Percentiles rank a stretch among this genome's conserved stretches.
Conservation (phyloP, 2,888 invertebrate genomes). For the Cheilosia vernalis region DNA sequence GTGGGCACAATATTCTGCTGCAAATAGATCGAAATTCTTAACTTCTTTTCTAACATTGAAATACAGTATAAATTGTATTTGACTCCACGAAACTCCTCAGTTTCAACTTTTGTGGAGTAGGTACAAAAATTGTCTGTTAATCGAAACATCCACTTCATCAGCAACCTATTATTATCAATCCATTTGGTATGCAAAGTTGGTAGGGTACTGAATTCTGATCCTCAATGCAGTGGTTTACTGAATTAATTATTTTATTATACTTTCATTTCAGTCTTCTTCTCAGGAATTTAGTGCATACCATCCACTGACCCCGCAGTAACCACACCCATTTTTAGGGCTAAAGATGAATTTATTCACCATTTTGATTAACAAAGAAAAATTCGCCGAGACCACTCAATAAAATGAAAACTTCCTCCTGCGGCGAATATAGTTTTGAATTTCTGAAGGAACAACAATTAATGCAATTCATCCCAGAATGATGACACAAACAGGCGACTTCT, state of each 20-base stretch:
- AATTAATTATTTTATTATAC: slow-evolving; percentile 16
- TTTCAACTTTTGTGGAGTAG: neutral
- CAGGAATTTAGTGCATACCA: neutral
- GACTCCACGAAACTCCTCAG: neutral
- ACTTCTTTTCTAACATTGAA: too few relatives aligned
- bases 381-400: slow-evolving; percentile 38
- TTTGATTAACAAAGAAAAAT: slow-evolving; percentile 32
- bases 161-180: slow-evolving; percentile 12
- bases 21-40: too few relatives aligned
- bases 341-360: slow-evolving; percentile 40
- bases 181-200: slow-evolving; percentile 31
- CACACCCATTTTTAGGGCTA: slow-evolving; percentile 14
- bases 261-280: slow-evolving; percentile 2
- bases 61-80: too few relatives aligned
- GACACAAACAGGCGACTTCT: slow-evolving; percentile 8
- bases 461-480: slow-evolving; percentile 37
- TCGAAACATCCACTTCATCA: slow-evolving; percentile 8
- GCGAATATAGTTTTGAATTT: slow-evolving; percentile 12
- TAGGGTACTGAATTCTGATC: neutral
- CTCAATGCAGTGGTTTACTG: too few relatives aligned
- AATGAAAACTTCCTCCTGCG: slow-evolving; percentile 38
- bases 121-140: slow-evolving; percentile 4
- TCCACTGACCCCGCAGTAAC: slow-evolving; percentile 9
- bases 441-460: slow-evolving; percentile 25
- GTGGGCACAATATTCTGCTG: too few relatives aligned